Evolutionary conservation across 2,797 vertebrate species (phyloP).

Genomic region (Acomys russatus): DNA sequence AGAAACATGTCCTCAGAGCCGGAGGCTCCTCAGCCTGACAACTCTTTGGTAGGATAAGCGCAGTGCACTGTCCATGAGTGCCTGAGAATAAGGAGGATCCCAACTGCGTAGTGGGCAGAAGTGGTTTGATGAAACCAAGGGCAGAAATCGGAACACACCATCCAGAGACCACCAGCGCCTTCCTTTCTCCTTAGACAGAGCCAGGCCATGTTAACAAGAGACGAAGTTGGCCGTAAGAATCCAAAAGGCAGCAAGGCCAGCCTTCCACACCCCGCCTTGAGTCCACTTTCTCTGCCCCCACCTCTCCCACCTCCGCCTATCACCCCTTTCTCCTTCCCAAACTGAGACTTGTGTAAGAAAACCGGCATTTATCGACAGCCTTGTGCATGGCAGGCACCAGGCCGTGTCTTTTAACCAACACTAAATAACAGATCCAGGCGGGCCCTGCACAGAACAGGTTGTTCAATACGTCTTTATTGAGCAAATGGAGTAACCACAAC

Average conservation of each 20-base stretch:
- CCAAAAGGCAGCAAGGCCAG: too few relatives aligned
- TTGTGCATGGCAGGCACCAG: not conserved
- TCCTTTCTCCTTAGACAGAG: not conserved
- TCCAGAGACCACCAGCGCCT: not conserved
- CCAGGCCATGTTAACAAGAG: not conserved
- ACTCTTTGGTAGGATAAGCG: not conserved
- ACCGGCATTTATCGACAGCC: not conserved
- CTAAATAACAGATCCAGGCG: slow-evolving; percentile 29
- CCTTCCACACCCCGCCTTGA: not conserved
- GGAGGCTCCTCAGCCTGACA: not conserved
- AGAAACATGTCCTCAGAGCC: not conserved
- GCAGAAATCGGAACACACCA: not conserved
- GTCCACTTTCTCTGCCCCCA: not conserved
- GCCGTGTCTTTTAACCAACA: slow-evolving; percentile 16
- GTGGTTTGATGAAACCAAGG: not conserved
- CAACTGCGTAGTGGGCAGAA: not conserved
- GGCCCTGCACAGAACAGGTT: not conserved
- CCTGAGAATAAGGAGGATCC: not conserved
- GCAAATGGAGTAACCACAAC: slow-evolving; percentile 33
- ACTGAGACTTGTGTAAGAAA: not conserved
- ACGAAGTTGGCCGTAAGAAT: not conserved
- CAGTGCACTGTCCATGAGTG: not conserved
- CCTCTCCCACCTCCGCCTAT: not conserved
- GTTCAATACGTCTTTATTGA: slow-evolving; percentile 63
- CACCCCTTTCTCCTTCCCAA: not conserved